Evolutionary conservation across 2,888 invertebrate genomes (phyloP).

Genomic region (Nemotelus pantherinus): DNA sequence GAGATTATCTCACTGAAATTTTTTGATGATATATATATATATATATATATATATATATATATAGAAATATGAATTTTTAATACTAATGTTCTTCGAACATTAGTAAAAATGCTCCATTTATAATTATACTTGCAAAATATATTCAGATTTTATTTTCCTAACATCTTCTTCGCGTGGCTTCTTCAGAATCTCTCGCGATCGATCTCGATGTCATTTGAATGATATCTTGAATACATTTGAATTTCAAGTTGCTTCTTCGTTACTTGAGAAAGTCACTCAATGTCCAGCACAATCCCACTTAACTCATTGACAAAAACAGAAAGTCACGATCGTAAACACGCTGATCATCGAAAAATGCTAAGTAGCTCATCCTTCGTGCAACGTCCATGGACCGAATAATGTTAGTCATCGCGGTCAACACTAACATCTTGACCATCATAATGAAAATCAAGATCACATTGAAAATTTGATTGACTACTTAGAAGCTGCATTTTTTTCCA

Average conservation of each 20-base stretch:
- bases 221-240: not conserved
- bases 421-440: not conserved
- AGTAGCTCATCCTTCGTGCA: constrained; percentile 27
- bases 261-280: not conserved
- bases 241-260: not conserved
- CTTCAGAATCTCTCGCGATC: too few species aligned
- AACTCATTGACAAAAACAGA: not conserved
- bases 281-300: not conserved
- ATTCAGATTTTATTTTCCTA: too few species aligned
- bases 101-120: too few species aligned
- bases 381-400: not conserved
- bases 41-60: too few species aligned
- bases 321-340: constrained; percentile 30
- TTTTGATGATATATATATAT: too few species aligned
- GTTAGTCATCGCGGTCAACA: constrained; percentile 6
- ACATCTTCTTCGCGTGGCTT: too few species aligned
- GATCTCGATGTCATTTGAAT: not conserved
- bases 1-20: too few species aligned
- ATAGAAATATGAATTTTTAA: too few species aligned
- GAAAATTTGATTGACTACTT: constrained; percentile 33
- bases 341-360: constrained; percentile 17
- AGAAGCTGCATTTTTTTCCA: not conserved
- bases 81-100: too few species aligned
- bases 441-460: constrained; percentile 19
- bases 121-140: too few species aligned